Conservation (phyloP, 2,888 invertebrate species). For the Chalcis sispes region DNA sequence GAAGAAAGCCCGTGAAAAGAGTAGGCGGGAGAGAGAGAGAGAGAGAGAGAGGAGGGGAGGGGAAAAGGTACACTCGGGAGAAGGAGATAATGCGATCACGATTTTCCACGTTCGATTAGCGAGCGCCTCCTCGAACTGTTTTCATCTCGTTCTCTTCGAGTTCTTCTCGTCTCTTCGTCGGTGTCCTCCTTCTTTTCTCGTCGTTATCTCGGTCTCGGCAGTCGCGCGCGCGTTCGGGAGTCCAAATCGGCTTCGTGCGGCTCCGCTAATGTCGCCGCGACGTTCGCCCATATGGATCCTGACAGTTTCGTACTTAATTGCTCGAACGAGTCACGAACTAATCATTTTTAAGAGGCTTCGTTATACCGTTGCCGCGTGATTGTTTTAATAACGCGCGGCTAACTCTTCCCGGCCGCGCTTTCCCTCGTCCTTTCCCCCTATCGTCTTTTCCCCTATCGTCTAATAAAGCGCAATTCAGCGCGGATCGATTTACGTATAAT, state of each 20-base stretch:
- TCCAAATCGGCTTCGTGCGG: not conserved
- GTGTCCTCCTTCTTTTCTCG: slow-evolving; percentile 36
- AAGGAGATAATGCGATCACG: slow-evolving; percentile 65
- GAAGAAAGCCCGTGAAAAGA: too few relatives aligned
- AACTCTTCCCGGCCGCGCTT: not conserved
- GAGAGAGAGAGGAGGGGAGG: slow-evolving; percentile 39
- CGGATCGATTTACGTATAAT: slow-evolving; percentile 29
- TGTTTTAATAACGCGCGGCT: slow-evolving; percentile 53
- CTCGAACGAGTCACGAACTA: slow-evolving; percentile 57
- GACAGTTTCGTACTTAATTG: slow-evolving; percentile 58
- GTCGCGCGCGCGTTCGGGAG: not conserved
- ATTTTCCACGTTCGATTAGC: slow-evolving; percentile 70
- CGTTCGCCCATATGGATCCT: slow-evolving; percentile 52
- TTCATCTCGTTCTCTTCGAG: slow-evolving; percentile 31
- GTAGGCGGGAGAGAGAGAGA: not conserved
- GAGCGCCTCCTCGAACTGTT: slow-evolving; percentile 53
- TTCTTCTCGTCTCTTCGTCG: slow-evolving; percentile 32
- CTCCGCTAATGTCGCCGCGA: slow-evolving; percentile 24
- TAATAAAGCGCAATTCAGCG: slow-evolving; percentile 29
- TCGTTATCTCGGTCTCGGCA: slow-evolving; percentile 2
- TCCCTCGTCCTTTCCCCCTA: not conserved
- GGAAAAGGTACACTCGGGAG: slow-evolving; percentile 12
- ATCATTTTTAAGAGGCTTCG: slow-evolving; percentile 55
- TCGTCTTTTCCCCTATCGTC: slow-evolving; percentile 14
- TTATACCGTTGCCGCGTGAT: slow-evolving; percentile 53